These are phyloP conservation scores for Epinephelus awoara DNA, from an alignment of 2,797 vertebrate genomes.

Conservation along the genomic window DNA sequence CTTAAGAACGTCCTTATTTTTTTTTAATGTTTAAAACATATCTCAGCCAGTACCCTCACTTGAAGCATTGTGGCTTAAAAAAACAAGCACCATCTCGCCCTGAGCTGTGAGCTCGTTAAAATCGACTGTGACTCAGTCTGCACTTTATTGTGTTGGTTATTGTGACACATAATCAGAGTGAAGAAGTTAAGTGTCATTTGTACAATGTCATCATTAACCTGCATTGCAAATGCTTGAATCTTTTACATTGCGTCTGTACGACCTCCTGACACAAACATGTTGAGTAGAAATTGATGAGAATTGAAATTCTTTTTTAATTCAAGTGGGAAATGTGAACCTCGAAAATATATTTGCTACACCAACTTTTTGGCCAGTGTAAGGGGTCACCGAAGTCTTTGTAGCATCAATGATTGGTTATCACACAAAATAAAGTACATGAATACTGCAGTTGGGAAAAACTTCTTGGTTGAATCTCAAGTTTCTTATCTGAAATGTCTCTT, in stretches of 20 bases:
- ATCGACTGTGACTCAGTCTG: conserved; percentile 34
- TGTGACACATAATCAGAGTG: conserved; percentile 34
- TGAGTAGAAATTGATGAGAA: conserved; percentile 34
- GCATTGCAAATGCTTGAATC: neutral
- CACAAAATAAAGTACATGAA: conserved; percentile 54
- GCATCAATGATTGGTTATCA: conserved; percentile 56
- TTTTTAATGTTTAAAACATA: conserved; percentile 46
- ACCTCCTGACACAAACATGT: conserved; percentile 19
- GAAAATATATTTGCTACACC: conserved; percentile 40
- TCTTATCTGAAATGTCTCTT: neutral
- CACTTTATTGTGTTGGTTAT: conserved; percentile 41
- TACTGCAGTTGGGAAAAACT: conserved; percentile 42
- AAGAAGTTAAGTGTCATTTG: conserved; percentile 27
- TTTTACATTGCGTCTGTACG: neutral
- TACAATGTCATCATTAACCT: conserved; percentile 26
- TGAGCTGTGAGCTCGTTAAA: conserved; percentile 51
- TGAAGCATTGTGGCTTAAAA: conserved; percentile 34
- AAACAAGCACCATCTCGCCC: conserved; percentile 20
- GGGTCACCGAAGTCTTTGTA: conserved; percentile 30
- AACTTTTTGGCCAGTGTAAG: conserved; percentile 30
- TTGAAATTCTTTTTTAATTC: conserved; percentile 59
- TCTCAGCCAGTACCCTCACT: conserved; percentile 13
- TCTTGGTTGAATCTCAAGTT: neutral
- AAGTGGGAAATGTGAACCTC: conserved; percentile 64
- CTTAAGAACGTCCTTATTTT: conserved; percentile 26